Base-by-base conservation (phyloP, 2,797 vertebrate genomes). In the Chelonia mydas region DNA sequence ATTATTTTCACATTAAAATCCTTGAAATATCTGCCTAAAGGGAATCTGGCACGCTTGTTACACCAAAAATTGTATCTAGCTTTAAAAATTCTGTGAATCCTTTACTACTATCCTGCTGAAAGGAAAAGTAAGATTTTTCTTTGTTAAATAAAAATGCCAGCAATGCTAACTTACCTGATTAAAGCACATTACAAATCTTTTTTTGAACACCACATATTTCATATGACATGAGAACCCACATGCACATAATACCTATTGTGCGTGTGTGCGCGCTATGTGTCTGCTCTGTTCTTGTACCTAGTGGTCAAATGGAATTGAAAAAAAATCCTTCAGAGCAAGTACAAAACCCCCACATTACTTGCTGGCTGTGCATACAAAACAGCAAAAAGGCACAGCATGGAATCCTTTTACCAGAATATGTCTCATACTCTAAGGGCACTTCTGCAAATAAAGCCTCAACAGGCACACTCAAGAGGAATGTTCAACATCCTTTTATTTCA, bases 261-360 rank as follows among this genome's bases (percentile, higher is more conserved):
- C 5, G 41, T 41, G 41, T 41, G 5, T 41, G 41, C 17, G 51
- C 68, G 65, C 7, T 47, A 6, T 82, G 31, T 87, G 90, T 94
- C 93, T 90, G 3, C 54, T 92, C 23, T 80, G 5, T 90, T 87
- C 41, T 74, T 90, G 53, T 59, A 86, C 76, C 54, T 74, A 91
- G 49, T 53, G 74, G 33, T 78, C 51, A 94, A 93, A 92, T 25
- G 21, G 51, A 89, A 92, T 72, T 2, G 5, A 92, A 86, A 41
- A 23, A 23, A 92, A 96, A 92, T 92, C 27, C 21, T 90, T 27
- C 80, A 28, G 81, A 86, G 16, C 54, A 90, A 94, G 65, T 41
- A 82, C 0, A 78, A 88, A 89, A 88, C 87, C 21, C 55, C 21
- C 27, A 19, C 51, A 12, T 5, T 7, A 78, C 33, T 95, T 81